Evolutionary conservation across 1,140 invertebrate genomes (phyloP).

Genomic region (Musca vetustissima): DNA sequence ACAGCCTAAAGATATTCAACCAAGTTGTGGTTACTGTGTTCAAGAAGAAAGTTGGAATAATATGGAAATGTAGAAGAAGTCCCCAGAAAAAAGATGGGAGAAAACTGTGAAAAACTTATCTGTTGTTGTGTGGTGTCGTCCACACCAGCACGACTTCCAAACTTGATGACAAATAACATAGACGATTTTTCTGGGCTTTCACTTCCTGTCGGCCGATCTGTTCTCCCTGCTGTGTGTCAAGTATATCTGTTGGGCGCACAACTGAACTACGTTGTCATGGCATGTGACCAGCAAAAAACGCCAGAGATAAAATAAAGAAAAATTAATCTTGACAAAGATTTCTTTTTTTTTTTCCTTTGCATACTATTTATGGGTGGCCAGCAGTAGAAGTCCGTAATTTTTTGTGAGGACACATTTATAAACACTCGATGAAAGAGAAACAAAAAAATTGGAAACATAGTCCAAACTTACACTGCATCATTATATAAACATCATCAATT

Average conservation of each 20-base stretch:
- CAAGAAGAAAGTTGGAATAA: too few relatives aligned
- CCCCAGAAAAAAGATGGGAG: too few relatives aligned
- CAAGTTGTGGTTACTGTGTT: background rate
- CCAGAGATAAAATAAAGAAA: slow-evolving; percentile 8
- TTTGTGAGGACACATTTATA: background rate
- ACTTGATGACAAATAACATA: slow-evolving; percentile 17
- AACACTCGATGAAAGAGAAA: background rate
- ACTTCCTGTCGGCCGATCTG: too few relatives aligned
- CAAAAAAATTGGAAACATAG: background rate
- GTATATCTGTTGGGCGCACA: too few relatives aligned
- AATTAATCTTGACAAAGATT: slow-evolving; percentile 14
- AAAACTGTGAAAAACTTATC: too few relatives aligned
- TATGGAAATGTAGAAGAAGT: too few relatives aligned
- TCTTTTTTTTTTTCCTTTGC: too few relatives aligned
- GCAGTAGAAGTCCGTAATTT: background rate
- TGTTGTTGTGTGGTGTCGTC: too few relatives aligned
- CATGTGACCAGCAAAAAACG: too few relatives aligned
- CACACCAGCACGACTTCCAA: background rate
- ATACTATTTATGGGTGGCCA: background rate
- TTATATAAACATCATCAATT: background rate
- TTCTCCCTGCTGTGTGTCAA: too few relatives aligned
- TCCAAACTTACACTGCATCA: too few relatives aligned
- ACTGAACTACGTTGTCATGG: too few relatives aligned
- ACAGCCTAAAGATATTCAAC: slow-evolving; percentile 8
- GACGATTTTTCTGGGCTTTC: background rate